Conservation (phyloP, 2,113 vertebrate species). For the Apus apus region DNA sequence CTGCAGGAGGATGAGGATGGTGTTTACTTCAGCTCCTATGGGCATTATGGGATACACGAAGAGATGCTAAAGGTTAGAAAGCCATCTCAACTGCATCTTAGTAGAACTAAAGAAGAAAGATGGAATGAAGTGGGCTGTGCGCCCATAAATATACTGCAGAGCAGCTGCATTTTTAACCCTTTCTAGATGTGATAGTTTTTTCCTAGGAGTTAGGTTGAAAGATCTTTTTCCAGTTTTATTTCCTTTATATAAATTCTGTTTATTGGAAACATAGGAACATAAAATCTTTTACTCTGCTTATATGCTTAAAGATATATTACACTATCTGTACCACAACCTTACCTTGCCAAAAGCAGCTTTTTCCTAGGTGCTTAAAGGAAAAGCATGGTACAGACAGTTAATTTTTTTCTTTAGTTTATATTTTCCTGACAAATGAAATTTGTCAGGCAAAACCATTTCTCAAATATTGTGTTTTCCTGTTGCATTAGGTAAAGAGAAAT, state of each 20-base stretch:
- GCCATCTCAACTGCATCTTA: background rate
- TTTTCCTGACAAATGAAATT: background rate
- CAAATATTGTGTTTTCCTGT: background rate
- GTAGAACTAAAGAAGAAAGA: background rate
- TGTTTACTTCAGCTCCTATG: constrained; percentile 96
- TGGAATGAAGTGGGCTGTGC: background rate
- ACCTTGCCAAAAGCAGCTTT: background rate
- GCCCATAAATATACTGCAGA: constrained; percentile 30
- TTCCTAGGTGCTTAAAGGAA: background rate
- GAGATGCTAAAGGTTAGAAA: constrained; percentile 97
- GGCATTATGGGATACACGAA: constrained; percentile 94
- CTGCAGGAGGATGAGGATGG: constrained; percentile 91
- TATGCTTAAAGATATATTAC: background rate
- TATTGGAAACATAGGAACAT: background rate
- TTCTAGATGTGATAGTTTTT: background rate
- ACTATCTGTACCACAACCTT: background rate
- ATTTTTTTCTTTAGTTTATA: background rate
- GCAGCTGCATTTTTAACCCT: constrained; percentile 74
- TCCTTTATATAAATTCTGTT: background rate
- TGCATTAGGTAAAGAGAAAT: background rate
- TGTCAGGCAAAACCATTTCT: background rate
- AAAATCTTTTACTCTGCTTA: background rate
- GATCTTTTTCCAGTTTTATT: background rate
- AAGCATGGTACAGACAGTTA: background rate
- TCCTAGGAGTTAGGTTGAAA: background rate